These are phyloP conservation scores for Pasiphila rectangulata DNA, from an alignment of 2,888 invertebrate genomes.

Conservation along the genomic window DNA sequence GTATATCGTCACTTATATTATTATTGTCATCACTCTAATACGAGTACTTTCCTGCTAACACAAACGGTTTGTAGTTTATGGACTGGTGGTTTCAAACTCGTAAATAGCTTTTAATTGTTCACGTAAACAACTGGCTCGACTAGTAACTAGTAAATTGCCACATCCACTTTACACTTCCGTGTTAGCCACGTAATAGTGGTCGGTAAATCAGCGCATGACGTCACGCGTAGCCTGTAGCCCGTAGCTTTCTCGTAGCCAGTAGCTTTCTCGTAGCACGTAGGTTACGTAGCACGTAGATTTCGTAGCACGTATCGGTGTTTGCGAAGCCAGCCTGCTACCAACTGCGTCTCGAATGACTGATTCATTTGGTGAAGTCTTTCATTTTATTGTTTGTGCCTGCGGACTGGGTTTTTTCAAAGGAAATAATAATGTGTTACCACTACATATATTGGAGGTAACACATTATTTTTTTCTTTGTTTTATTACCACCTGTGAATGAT, in stretches of 20 bases:
- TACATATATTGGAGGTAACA: too few species aligned
- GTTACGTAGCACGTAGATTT: conserved; percentile 23
- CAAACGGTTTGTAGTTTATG: too few species aligned
- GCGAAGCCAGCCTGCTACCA: conserved; percentile 15
- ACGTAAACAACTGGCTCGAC: too few species aligned
- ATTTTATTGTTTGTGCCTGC: background rate
- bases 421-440: too few species aligned
- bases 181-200: conserved; percentile 35
- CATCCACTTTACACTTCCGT: conserved; percentile 2
- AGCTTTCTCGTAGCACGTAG: conserved; percentile 38
- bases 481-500: too few species aligned
- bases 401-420: too few species aligned
- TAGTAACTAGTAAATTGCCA: background rate
- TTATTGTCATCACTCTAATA: too few species aligned
- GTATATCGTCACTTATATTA: too few species aligned
- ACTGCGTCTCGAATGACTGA: conserved; percentile 8
- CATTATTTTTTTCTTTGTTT: too few species aligned
- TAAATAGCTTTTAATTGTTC: too few species aligned
- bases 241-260: conserved; percentile 7
- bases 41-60: too few species aligned
- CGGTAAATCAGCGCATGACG: conserved; percentile 53
- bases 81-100: too few species aligned
- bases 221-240: conserved; percentile 41
- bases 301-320: conserved; percentile 19
- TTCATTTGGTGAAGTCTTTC: background rate